phyloP scores from a whole-genome alignment of 2,113 vertebrate species.

The Marmota flaviventris region DNA sequence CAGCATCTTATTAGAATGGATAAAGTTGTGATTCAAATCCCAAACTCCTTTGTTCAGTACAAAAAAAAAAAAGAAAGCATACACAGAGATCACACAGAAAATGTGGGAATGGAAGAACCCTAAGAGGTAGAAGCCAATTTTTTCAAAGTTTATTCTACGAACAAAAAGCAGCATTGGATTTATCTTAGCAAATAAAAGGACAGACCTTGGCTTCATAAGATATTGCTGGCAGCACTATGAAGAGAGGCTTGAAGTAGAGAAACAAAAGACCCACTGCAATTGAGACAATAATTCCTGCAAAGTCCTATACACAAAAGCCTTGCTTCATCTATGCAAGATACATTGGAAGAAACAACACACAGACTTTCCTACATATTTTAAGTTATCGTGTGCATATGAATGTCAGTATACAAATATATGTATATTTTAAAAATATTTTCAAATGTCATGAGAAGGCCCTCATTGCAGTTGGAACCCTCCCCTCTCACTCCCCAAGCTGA shows the following conservation, averaged over 20 bases:
- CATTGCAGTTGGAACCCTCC: not conserved
- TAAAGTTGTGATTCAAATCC: not conserved
- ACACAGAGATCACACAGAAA: not conserved
- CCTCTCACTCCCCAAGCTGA: not conserved
- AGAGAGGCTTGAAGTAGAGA: not conserved
- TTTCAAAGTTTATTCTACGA: not conserved
- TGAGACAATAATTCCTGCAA: not conserved
- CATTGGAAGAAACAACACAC: not conserved
- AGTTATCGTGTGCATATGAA: too few species aligned
- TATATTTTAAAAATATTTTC: not conserved
- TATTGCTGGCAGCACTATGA: rapidly evolving
- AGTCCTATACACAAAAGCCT: not conserved
- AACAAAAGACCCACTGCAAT: not conserved
- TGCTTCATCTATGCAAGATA: not conserved
- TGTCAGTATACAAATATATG: not conserved
- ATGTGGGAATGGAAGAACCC: not conserved
- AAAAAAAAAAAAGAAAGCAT: not conserved
- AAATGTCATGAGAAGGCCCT: not conserved
- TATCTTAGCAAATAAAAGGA: not conserved
- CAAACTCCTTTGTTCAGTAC: not conserved
- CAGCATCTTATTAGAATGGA: not conserved
- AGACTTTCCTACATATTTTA: not conserved
- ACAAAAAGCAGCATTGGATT: not conserved
- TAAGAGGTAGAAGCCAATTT: not conserved
- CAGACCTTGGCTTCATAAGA: not conserved